Percentiles rank a stretch among this genome's conserved stretches.
These are phyloP conservation scores for Tinea semifulvella DNA, from an alignment of 2,888 invertebrate genomes.

Conservation along the genomic window DNA sequence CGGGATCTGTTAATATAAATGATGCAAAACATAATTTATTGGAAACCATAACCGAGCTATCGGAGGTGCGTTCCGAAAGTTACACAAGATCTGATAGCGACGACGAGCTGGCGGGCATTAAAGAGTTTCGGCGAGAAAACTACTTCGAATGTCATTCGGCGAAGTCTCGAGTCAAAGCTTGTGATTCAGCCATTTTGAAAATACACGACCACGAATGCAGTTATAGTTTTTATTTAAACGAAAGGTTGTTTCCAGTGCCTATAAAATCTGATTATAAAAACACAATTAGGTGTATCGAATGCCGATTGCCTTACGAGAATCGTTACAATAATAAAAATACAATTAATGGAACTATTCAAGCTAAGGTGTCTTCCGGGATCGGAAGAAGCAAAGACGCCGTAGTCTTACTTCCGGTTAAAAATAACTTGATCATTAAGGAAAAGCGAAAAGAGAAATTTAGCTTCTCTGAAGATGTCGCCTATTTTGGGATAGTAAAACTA, in stretches of 20 bases:
- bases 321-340: slow-evolving; percentile 19
- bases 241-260: slow-evolving; percentile 64
- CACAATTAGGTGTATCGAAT: slow-evolving; percentile 56
- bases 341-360: slow-evolving; percentile 51
- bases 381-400: slow-evolving; percentile 36
- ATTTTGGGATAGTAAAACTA: slow-evolving; percentile 49
- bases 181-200: slow-evolving; percentile 28
- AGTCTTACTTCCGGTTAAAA: slow-evolving; percentile 43
- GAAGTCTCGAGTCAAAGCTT: slow-evolving; percentile 33
- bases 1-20: slow-evolving; percentile 32
- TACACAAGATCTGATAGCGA: slow-evolving; percentile 23
- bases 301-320: slow-evolving; percentile 45
- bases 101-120: slow-evolving; percentile 31
- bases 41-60: slow-evolving; percentile 41
- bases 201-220: slow-evolving; percentile 53
- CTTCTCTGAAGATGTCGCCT: slow-evolving; percentile 32
- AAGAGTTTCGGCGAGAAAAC: slow-evolving; percentile 62
- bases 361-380: slow-evolving; percentile 41
- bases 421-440: slow-evolving; percentile 43
- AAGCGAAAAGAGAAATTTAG: slow-evolving; percentile 27
- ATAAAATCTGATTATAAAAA: slow-evolving; percentile 49
- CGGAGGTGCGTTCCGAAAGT: slow-evolving; percentile 25
- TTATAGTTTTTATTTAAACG: slow-evolving; percentile 65
- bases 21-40: slow-evolving; percentile 27
- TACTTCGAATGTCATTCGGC: slow-evolving; percentile 71